Evolutionary conservation across 2,888 invertebrate genomes (phyloP).

Genomic region (Apamea crenata): DNA sequence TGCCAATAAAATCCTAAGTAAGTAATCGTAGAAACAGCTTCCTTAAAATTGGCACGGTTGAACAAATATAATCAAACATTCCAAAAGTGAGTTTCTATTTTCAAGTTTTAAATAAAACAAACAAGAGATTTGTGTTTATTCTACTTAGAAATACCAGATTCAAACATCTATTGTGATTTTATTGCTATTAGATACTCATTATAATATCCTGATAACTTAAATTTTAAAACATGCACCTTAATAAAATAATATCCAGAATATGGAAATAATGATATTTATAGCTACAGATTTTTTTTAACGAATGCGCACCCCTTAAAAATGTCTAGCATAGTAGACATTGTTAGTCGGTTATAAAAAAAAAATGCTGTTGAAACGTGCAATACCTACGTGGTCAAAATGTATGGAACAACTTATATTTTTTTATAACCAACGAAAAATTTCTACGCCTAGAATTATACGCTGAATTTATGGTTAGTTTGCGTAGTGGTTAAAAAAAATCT

Average conservation of each 20-base stretch:
- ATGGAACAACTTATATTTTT: too few relatives aligned
- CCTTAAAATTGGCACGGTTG: conserved; percentile 11
- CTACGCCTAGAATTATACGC: too few relatives aligned
- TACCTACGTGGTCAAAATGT: too few relatives aligned
- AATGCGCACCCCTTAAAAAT: too few relatives aligned
- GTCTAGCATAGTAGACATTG: too few relatives aligned
- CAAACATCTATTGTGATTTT: neutral
- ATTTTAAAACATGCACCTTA: neutral
- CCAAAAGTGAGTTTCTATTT: conserved; percentile 26
- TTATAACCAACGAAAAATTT: too few relatives aligned
- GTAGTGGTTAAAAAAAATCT: too few relatives aligned
- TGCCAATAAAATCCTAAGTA: conserved; percentile 36
- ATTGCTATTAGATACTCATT: conserved; percentile 6
- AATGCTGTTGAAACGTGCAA: too few relatives aligned
- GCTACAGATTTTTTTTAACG: too few relatives aligned
- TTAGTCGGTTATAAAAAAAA: too few relatives aligned
- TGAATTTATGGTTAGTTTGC: too few relatives aligned
- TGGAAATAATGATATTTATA: neutral
- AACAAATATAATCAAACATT: conserved; percentile 23
- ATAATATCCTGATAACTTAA: neutral
- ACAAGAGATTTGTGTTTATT: conserved; percentile 15
- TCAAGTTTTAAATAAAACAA: conserved; percentile 6
- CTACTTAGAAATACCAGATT: conserved; percentile 6
- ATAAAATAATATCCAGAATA: neutral
- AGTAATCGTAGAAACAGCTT: conserved; percentile 18